Evolutionary conservation across 2,888 invertebrate species (phyloP), one percentile per base, ranked within the genome.

Genomic region (Tiliacea aurago): DNA sequence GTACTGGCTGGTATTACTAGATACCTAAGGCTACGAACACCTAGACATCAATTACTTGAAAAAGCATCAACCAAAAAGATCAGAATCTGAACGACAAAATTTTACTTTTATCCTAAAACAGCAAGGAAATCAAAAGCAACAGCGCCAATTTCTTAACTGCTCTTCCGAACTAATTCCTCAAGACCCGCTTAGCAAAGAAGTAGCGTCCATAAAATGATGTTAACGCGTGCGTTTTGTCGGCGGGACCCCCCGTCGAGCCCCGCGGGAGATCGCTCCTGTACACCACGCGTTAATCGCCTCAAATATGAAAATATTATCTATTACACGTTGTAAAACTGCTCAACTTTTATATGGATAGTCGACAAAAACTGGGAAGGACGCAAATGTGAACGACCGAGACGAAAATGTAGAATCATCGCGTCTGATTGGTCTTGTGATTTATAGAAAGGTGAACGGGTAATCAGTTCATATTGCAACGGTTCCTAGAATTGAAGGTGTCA

Each of bases 231-330:
- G 77, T 86, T 84, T 86, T 84, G 87, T 84, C 83, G 88, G 86
- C 86, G 67, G 53, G 85, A 79, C 85, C 94, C 89, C 95, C 95
- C 89, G 92, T 82, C 43, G 94, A 68, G 94, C 94, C 79, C 94
- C 65, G 91, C 93, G 89, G 95, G 95, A 91, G 95, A 85, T 89
- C 88, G 94, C 95, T 94, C 86, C 94, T 91, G 94, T 91, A 84
- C 82, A 81, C 81, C 88, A 85, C 87, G 90, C 91, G 88, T 86
- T 92, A 91, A 93, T 93, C 90, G 91, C 88, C 87, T 90, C 89
- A 91, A 94, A 93, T 92, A 92, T 92, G 87, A 91, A 92, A 93
- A 93, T 92, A 92, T 92, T 90, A 88, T 88, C 90, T 90, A 89
- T 91, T 89, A 91, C 88, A 91, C 87, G 90, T 88, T 90, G 90